Conservation (phyloP, 1,140 invertebrate species). For the Leucophenga varia region DNA sequence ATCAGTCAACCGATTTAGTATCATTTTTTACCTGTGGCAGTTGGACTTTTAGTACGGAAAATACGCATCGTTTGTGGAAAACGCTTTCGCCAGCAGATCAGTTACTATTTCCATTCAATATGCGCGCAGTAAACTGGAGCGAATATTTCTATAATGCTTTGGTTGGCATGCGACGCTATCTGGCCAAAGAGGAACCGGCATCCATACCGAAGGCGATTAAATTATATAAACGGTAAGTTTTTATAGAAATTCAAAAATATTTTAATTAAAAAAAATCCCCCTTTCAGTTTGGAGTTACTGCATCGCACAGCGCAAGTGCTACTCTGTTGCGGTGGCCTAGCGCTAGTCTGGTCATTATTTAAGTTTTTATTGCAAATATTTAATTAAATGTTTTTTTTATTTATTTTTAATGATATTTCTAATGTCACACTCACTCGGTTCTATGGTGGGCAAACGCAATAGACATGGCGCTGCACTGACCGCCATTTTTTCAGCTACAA, state of each 20-base stretch:
- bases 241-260: not conserved
- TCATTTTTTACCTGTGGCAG: constrained; percentile 65
- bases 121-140: constrained; percentile 66
- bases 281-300: constrained; percentile 7
- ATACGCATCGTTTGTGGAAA: constrained; percentile 62
- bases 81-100: constrained; percentile 64
- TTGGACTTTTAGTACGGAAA: constrained; percentile 70
- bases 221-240: constrained; percentile 13
- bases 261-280: not conserved
- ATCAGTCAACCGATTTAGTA: constrained; percentile 65
- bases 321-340: constrained; percentile 1
- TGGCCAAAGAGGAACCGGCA: constrained; percentile 68
- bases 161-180: constrained; percentile 64
- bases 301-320: constrained; percentile 3
- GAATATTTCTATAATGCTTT: constrained; percentile 63
- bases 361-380: too few relatives aligned
- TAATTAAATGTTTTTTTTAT: too few relatives aligned
- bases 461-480: too few relatives aligned
- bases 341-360: not conserved
- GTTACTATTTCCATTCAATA: constrained; percentile 67
- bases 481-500: too few relatives aligned
- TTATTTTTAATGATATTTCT: too few relatives aligned
- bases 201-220: constrained; percentile 58
- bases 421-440: too few relatives aligned
- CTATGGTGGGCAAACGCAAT: too few relatives aligned